These are phyloP conservation scores for Eupithecia subumbrata DNA, from an alignment of 2,888 invertebrate genomes.

Conservation along the genomic window DNA sequence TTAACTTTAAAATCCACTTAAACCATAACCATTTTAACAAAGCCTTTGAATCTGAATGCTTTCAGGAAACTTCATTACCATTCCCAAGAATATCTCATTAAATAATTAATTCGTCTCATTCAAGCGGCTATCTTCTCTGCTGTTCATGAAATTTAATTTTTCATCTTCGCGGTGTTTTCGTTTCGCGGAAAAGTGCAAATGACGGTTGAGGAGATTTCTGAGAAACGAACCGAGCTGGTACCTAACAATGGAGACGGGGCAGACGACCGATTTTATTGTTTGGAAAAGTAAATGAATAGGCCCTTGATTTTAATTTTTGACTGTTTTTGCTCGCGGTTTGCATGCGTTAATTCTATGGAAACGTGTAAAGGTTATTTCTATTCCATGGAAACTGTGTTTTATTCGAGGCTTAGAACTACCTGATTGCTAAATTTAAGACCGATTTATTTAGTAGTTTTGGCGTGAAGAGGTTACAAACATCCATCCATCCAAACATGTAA, in stretches of 20 bases:
- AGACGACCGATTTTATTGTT: slow-evolving; percentile 54
- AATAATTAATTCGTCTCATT: slow-evolving; percentile 40
- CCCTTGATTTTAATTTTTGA: too few species aligned
- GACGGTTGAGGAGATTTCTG: slow-evolving; percentile 72
- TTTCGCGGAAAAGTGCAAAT: slow-evolving; percentile 76
- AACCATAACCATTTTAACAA: slow-evolving; percentile 12
- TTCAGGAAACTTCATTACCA: slow-evolving; percentile 25
- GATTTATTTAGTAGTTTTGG: too few species aligned
- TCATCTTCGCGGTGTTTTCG: slow-evolving; percentile 70
- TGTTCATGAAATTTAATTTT: slow-evolving; percentile 77
- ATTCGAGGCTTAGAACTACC: too few species aligned
- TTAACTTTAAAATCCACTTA: slow-evolving; percentile 7
- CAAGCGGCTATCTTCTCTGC: slow-evolving; percentile 42
- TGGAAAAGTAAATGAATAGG: neutral
- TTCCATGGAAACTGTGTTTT: too few species aligned
- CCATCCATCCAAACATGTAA: too few species aligned
- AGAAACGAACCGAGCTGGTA: slow-evolving; percentile 47
- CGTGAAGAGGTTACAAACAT: too few species aligned
- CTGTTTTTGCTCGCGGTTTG: too few species aligned
- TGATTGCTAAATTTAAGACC: too few species aligned
- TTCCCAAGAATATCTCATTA: slow-evolving; percentile 35
- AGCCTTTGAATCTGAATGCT: slow-evolving; percentile 29
- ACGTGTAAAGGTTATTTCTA: too few species aligned
- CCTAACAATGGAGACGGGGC: slow-evolving; percentile 49
- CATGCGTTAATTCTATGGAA: too few species aligned